Conservation (phyloP, 2,888 invertebrate genomes). For the Deilephila porcellus region DNA sequence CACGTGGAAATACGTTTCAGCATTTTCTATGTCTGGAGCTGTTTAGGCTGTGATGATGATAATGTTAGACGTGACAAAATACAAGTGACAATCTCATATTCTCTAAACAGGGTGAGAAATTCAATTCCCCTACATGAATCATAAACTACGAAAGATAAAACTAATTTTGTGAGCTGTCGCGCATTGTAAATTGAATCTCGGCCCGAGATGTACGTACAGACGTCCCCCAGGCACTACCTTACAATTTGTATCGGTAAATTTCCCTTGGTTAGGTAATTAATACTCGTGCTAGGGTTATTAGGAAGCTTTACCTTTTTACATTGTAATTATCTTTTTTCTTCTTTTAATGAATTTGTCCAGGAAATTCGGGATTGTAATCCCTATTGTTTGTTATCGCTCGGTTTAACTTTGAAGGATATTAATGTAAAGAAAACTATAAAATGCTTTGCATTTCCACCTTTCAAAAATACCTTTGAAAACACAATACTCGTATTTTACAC, state of each 20-base stretch:
- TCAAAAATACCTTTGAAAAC: too few species aligned
- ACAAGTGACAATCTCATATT: background rate
- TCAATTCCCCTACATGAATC: background rate
- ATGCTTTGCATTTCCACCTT: too few species aligned
- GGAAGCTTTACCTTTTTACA: constrained; percentile 27
- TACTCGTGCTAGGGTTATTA: constrained; percentile 40
- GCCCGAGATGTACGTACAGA: constrained; percentile 30
- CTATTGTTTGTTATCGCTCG: too few species aligned
- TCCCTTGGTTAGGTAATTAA: constrained; percentile 39
- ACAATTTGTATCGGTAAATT: constrained; percentile 29
- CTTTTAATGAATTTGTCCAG: too few species aligned
- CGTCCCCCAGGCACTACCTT: constrained; percentile 35
- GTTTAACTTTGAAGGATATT: too few species aligned
- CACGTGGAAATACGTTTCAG: too few species aligned
- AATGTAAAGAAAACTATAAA: too few species aligned
- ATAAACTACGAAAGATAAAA: background rate
- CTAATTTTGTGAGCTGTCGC: constrained; percentile 17
- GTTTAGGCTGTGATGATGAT: too few species aligned
- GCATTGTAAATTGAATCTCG: constrained; percentile 13
- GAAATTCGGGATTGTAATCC: too few species aligned
- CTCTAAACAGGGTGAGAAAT: background rate
- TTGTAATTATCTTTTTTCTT: background rate
- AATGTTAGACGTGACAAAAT: background rate
- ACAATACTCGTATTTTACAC: too few species aligned
- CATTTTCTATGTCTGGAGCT: too few species aligned